Conservation (phyloP, 2,888 invertebrate genomes). For the Psylliodes chrysocephalus region DNA sequence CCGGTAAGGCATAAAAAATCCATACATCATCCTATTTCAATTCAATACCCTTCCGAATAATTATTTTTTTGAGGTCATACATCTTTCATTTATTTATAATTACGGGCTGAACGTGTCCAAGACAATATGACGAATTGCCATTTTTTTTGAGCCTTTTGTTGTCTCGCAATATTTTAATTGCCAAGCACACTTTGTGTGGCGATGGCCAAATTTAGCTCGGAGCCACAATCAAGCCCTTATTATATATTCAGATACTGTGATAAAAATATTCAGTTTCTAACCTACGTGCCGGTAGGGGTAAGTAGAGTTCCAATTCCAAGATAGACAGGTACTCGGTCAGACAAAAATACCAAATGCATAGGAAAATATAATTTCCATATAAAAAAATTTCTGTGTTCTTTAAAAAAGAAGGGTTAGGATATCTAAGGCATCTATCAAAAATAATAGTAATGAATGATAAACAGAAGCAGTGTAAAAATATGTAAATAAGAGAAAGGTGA, state of each 20-base stretch:
- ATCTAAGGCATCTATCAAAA: no score
- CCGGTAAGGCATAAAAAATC: no score
- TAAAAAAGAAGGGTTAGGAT: no score
- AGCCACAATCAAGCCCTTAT: slow-evolving; percentile 25
- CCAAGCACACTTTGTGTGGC: slow-evolving; percentile 27
- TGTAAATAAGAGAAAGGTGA: no score
- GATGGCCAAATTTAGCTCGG: slow-evolving; percentile 19
- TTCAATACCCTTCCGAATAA: neutral
- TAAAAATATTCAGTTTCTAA: slow-evolving; percentile 10
- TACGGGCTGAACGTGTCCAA: slow-evolving; percentile 18
- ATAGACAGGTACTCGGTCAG: no score
- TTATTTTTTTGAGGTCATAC: slow-evolving; percentile 17
- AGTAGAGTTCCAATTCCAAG: no score
- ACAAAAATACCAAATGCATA: no score
- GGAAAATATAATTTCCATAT: no score
- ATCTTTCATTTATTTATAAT: slow-evolving; percentile 25
- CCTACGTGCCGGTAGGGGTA: neutral
- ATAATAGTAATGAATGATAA: no score
- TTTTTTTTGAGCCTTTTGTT: slow-evolving; percentile 26
- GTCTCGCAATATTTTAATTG: slow-evolving; percentile 28
- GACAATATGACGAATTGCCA: slow-evolving; percentile 30
- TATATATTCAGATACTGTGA: slow-evolving; percentile 18
- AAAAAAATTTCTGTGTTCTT: no score
- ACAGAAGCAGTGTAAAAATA: no score
- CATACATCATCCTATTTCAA: neutral